Evolutionary conservation across 2,113 vertebrate genomes (phyloP).

Genomic region (Stegostoma tigrinum): DNA sequence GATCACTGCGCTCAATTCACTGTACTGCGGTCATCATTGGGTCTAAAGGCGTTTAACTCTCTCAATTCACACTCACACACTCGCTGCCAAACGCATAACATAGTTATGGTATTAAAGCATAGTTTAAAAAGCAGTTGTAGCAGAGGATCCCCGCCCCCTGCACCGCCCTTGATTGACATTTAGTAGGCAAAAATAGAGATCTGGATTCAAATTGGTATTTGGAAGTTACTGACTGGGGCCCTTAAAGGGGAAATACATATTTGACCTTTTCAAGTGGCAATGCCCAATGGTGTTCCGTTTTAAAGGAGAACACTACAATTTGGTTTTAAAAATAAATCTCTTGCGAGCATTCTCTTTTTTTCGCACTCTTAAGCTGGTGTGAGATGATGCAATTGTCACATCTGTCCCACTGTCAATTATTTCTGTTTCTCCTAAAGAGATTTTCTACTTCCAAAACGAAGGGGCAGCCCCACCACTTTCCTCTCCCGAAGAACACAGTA

Average conservation of each 20-base stretch:
- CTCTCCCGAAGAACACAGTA: neutral
- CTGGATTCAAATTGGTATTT: constrained; percentile 33
- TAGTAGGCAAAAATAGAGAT: constrained; percentile 7
- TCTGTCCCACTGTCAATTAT: neutral
- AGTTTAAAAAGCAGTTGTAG: constrained; percentile 18
- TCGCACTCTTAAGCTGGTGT: neutral
- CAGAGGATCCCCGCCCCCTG: constrained; percentile 15
- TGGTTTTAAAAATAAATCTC: neutral
- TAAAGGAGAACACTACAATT: too few species aligned
- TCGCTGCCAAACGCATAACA: constrained; percentile 34
- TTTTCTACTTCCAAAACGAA: neutral
- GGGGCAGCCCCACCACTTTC: neutral
- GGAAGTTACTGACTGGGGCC: constrained; percentile 22
- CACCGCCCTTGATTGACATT: constrained; percentile 27
- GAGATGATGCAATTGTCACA: neutral
- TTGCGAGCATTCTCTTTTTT: neutral
- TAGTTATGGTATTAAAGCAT: constrained; percentile 35
- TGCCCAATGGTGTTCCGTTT: neutral
- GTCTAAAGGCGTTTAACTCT: neutral
- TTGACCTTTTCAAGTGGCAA: neutral
- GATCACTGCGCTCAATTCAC: constrained; percentile 30
- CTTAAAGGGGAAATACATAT: constrained; percentile 23
- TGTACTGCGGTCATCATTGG: constrained; percentile 26
- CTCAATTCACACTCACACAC: constrained; percentile 14
- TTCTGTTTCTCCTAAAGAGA: neutral